Evolutionary conservation across 2,113 vertebrate genomes (phyloP), one percentile per base, ranked within the genome.

Genomic region (Pogonocichla stellata): DNA sequence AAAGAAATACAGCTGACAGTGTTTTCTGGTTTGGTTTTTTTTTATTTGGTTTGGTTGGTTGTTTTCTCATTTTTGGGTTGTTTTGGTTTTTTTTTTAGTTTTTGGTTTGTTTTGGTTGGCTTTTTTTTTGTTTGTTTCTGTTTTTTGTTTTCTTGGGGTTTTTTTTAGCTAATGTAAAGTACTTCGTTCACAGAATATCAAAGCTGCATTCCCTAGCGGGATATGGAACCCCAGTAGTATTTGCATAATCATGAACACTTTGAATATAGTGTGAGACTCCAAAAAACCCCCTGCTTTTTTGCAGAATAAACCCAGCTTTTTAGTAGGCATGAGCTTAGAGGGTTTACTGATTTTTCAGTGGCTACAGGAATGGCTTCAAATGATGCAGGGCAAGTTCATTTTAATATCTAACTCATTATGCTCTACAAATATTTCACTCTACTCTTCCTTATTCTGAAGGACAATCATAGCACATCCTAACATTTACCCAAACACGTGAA

Each of bases 1-100:
- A 77, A 84, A 81, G 78, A 82, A 93, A 93, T 84, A 93, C 71
- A 92, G 86, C 74, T 95, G 96, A 96, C 92, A 79, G 33, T 78
- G 69, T 80, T 85, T 67, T 71, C 64, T 47, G 31, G 92, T 71
- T 58, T 94, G 24, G 0, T 8, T 9, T 22, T 78, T 58, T 86
- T 70, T 87, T 81, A 15, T 31, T 47, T 61, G 19, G 58, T 43
- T 66, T 51, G 38, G 38, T 31, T 62, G 25, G 8, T 36, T 66
- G 14, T 42, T 92, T 57, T 67, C 23, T 66, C 2, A 6, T 7
- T 64, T 83, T 33, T 22, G 28, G 81, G 8, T 48, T 48, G 48
- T 48, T 24, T 64, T 33, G 10, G 43, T 5, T 11, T 11, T 10
- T 25, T 15, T 56, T 56, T 48, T 50, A 25, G 47, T 56, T 56